phyloP scores from a whole-genome alignment of 2,888 invertebrate genomes.

The Dysmachus trigonus region DNA sequence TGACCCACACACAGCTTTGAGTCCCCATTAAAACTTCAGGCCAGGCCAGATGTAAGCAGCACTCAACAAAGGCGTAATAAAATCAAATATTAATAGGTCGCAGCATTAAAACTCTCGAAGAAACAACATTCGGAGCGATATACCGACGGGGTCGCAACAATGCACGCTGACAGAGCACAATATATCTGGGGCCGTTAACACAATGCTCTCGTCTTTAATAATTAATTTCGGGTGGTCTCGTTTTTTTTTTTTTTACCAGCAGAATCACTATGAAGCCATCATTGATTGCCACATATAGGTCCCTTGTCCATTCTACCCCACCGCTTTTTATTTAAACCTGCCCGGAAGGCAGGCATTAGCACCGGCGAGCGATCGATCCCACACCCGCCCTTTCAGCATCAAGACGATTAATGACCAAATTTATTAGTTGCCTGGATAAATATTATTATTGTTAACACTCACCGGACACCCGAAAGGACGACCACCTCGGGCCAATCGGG shows the following conservation, averaged over 20 bases:
- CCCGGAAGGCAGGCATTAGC: background rate
- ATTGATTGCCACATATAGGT: constrained; percentile 13
- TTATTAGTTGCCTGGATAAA: constrained; percentile 31
- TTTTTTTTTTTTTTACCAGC: background rate
- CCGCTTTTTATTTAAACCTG: constrained; percentile 15
- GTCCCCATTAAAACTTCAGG: background rate
- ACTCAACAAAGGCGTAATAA: constrained; percentile 13
- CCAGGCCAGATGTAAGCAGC: background rate
- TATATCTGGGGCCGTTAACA: background rate
- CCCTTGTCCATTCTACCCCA: background rate
- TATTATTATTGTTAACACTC: constrained; percentile 33
- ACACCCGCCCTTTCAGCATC: background rate
- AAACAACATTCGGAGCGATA: background rate
- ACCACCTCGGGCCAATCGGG: background rate
- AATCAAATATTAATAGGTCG: constrained; percentile 22
- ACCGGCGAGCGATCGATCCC: background rate
- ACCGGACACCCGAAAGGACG: background rate
- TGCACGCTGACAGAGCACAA: background rate
- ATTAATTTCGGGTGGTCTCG: constrained; percentile 5
- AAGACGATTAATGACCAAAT: constrained; percentile 14
- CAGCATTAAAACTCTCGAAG: constrained; percentile 1
- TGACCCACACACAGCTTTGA: constrained; percentile 4
- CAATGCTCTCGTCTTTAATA: background rate
- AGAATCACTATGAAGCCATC: background rate
- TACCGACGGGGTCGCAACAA: background rate